Base-by-base conservation (phyloP, 2,888 invertebrate genomes). In the Drosophila nr. perissopoda region DNA sequence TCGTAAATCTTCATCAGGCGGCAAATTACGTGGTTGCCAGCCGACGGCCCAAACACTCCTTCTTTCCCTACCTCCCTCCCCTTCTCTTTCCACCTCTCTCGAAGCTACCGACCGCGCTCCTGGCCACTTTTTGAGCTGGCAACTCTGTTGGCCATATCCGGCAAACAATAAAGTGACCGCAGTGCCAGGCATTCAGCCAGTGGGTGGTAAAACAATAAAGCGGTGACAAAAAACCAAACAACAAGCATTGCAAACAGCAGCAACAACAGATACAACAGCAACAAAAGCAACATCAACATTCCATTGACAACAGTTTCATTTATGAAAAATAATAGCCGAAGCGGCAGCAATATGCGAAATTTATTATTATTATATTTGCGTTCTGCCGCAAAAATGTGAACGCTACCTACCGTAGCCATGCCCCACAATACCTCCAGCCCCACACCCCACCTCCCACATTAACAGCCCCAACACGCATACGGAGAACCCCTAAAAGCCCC, bases 1-100 rank as follows among this genome's bases (percentile, higher is more conserved):
- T 87, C 85, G 89, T 90, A 91, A 90, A 90, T 90, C 90, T 90
- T 90, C 87, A 90, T 89, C 91, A 89, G 88, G 79, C 89, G 79
- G 88, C 88, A 87, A 87, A 87, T 87, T 87, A 88, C 90, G 86
- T 89, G 88, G 85, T 75, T 81, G 68, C 70, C 75, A 62, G 67
- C 38, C 76, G 42, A 16, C 64, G n/a, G 13, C 18, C n/a, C 49
- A 56, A 46, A 38, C n/a, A 25, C 49, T 33, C n/a, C 40, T 16
- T 60, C 4, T 36, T 51, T n/a, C 11, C 48, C 25, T 2, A 5
- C 27, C 7, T 16, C 2, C 29, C 52, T 36, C 11, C 25, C 10
- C 18, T 13, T 34, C 21, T n/a, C 25, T 33, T 31, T 53, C 34
- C 16, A 21, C 46, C 33, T 25, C 31, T 38, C 42, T 40, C 11